A percentile compares a stretch with the other conserved stretches of the same genome.
phyloP scores from a whole-genome alignment of 2,888 invertebrate species.

The Corythucha ciliata region DNA sequence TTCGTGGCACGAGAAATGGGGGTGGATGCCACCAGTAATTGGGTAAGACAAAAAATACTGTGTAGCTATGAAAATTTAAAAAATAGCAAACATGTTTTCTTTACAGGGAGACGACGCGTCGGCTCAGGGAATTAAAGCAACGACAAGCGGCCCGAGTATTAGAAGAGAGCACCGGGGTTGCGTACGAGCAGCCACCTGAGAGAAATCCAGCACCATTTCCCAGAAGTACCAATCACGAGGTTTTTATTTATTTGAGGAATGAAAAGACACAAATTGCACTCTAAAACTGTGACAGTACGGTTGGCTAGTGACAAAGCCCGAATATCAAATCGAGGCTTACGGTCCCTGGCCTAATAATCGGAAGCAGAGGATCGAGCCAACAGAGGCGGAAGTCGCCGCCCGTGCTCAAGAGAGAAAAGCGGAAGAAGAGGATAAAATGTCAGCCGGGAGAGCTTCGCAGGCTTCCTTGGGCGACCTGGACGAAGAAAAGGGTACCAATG shows the following conservation, averaged over 20 bases:
- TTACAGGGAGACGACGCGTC: too few species aligned
- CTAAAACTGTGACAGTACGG: conserved; percentile 24
- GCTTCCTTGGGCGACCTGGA: too few species aligned
- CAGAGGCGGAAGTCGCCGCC: not conserved
- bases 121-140: too few species aligned
- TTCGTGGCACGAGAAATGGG: conserved; percentile 21
- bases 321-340: conserved; percentile 29
- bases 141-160: too few species aligned
- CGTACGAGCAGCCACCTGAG: too few species aligned
- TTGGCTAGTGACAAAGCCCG: conserved; percentile 27
- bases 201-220: too few species aligned
- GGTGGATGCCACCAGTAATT: conserved; percentile 21
- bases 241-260: not conserved
- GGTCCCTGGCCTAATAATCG: conserved; percentile 29
- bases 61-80: not conserved
- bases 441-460: too few species aligned
- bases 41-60: conserved; percentile 19
- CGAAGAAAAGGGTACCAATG: too few species aligned
- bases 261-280: not conserved
- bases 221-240: not conserved
- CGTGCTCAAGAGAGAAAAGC: too few species aligned
- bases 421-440: too few species aligned
- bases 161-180: too few species aligned
- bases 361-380: conserved; percentile 8
- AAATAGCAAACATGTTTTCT: not conserved